Evolutionary conservation across 2,797 vertebrate species (phyloP).

Genomic region (Silurus lanzhouensis): DNA sequence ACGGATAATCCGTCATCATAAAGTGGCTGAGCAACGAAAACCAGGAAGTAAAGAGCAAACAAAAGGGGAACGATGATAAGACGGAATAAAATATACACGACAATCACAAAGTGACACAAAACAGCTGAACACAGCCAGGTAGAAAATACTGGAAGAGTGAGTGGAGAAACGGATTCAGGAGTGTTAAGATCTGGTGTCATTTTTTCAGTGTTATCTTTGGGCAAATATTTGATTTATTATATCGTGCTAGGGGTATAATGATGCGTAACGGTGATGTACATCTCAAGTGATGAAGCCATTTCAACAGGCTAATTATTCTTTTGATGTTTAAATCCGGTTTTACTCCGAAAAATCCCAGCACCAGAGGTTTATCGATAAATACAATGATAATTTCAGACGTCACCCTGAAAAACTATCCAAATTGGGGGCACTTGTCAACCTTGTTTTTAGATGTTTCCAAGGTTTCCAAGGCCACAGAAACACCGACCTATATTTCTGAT

Average conservation of each 20-base stretch:
- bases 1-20: not conserved
- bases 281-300: not conserved
- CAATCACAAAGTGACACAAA: not conserved
- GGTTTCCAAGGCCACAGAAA: not conserved
- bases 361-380: not conserved
- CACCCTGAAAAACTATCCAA: not conserved
- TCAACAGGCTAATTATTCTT: not conserved
- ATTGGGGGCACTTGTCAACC: not conserved
- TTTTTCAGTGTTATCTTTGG: slow-evolving; percentile 4
- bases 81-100: not conserved
- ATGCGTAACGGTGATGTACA: too few relatives aligned
- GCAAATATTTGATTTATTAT: not conserved
- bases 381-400: not conserved
- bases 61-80: not conserved
- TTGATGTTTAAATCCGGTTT: not conserved
- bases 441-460: not conserved
- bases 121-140: not conserved
- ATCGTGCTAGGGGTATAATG: not conserved
- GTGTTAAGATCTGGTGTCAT: not conserved
- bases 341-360: not conserved
- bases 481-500: not conserved
- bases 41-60: not conserved
- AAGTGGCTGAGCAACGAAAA: not conserved
- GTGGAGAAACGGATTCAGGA: not conserved
- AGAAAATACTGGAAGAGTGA: too few relatives aligned